Conservation (phyloP, 2,113 vertebrate species). For the Megalops atlanticus region DNA sequence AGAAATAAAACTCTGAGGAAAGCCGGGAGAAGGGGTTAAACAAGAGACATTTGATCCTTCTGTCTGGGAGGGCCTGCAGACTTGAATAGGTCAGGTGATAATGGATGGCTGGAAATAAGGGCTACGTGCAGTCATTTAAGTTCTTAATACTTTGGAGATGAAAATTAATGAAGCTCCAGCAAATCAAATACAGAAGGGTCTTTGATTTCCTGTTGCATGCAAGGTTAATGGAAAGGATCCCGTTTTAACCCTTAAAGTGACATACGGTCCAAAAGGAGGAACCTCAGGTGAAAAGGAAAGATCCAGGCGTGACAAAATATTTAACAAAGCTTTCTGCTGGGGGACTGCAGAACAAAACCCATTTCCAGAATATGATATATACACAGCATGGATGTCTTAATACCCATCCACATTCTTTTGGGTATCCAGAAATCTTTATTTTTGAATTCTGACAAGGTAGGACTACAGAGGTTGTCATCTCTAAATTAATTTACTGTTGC, state of each 20-base stretch:
- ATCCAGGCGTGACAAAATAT: not conserved
- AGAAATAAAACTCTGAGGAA: not conserved
- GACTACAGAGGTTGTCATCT: no score
- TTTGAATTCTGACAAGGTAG: no score
- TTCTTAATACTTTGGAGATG: slow-evolving; percentile 42
- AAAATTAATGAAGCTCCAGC: slow-evolving; percentile 38
- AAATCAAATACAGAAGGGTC: not conserved
- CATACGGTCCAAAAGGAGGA: not conserved
- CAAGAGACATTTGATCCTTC: slow-evolving; percentile 73
- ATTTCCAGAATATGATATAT: not conserved
- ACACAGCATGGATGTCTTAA: not conserved
- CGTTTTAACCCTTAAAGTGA: not conserved
- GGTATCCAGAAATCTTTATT: not conserved
- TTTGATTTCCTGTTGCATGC: not conserved
- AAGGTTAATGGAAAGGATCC: not conserved
- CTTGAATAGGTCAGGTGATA: slow-evolving; percentile 75
- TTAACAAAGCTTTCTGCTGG: not conserved
- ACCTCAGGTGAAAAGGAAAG: no score
- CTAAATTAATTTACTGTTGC: no score
- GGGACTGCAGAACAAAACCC: not conserved
- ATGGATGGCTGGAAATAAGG: slow-evolving; percentile 58
- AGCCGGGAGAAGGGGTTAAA: slow-evolving; percentile 73
- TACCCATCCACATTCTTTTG: not conserved
- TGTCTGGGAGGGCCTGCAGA: slow-evolving; percentile 59
- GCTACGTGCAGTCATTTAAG: slow-evolving; percentile 46